A percentile compares a stretch with the other conserved stretches of the same genome.
These are phyloP conservation scores for Coccyzus lansbergi DNA, from an alignment of 2,797 vertebrate species.

Conservation along the genomic window DNA sequence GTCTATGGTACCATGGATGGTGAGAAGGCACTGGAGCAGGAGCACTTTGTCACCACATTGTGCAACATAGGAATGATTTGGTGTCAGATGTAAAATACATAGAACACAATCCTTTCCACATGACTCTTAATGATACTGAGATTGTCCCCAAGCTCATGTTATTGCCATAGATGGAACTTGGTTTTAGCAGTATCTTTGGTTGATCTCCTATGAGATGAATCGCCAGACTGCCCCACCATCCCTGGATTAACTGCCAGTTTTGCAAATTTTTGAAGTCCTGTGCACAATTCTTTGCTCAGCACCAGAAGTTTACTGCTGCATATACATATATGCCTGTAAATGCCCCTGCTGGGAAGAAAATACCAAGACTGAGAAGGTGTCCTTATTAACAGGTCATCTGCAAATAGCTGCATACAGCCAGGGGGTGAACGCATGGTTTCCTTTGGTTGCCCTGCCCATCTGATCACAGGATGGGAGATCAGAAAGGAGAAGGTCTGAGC, in stretches of 20 bases:
- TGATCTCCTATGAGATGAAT: background rate
- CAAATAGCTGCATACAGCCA: background rate
- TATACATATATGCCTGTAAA: background rate
- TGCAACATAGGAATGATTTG: background rate
- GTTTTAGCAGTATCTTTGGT: background rate
- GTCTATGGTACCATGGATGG: fast-evolving
- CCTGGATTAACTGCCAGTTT: background rate
- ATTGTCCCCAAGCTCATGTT: background rate
- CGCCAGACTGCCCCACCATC: background rate
- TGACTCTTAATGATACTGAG: background rate
- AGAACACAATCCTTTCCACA: background rate
- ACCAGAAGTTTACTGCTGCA: background rate
- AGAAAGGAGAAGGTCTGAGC: background rate
- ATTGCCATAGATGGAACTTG: background rate
- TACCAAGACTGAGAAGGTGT: background rate
- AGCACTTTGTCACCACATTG: background rate
- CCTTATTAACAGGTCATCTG: background rate
- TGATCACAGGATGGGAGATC: background rate
- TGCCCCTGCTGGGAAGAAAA: background rate
- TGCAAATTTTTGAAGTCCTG: background rate
- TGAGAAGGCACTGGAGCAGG: background rate
- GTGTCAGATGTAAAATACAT: background rate
- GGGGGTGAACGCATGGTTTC: background rate
- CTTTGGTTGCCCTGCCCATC: background rate
- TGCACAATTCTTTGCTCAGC: background rate